Base-by-base conservation (phyloP, 2,797 vertebrate genomes). In the Remorina albescens region DNA sequence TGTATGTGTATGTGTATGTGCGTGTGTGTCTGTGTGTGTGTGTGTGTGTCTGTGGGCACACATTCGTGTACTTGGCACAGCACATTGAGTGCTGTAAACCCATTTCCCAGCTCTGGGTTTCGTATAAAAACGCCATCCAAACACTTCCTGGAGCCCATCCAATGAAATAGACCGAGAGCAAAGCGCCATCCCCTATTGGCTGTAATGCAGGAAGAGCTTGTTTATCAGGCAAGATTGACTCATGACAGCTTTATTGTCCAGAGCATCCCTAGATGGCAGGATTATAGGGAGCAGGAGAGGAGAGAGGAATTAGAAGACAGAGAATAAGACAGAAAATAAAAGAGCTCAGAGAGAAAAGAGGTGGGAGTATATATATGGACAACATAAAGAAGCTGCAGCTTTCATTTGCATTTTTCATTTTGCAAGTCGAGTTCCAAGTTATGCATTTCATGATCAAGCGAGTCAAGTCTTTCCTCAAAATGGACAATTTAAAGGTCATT, bases 141-240 rank as follows among this genome's bases (percentile, higher is more conserved):
- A 79, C 57, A 67, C 77, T 85, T 90, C 80, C 83, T 84, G 85
- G 81, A 84, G 67, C 32, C 21, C 28, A 8, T 67, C 87, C 88
- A 89, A 67, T 88, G 75, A 85, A 88, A 86, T 19, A 34, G 42
- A 56, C 47, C 42, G 10, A 39, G 66, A 84, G 62, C 6, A 0
- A 46, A 54, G 56, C 39, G 10, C 23, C 1, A n/a, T 63, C 61
- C 78, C 63, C 49, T 26, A 87, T 80, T 89, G 82, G 85, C 79
- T 83, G 51, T 53, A 71, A 71, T 83, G 71, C 60, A 84, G 86
- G 77, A 87, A 86, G 80, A 72, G 70, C 72, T 56, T 49, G 73
- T 88, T 87, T 85, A 88, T 80, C 46, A n/a, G 60, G 46, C 11
- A 60, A 89, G 86, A 89, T 84, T 86, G 85, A 87, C 59, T 86